Conservation (phyloP, 2,888 invertebrate species). For the Abrostola tripartita region DNA sequence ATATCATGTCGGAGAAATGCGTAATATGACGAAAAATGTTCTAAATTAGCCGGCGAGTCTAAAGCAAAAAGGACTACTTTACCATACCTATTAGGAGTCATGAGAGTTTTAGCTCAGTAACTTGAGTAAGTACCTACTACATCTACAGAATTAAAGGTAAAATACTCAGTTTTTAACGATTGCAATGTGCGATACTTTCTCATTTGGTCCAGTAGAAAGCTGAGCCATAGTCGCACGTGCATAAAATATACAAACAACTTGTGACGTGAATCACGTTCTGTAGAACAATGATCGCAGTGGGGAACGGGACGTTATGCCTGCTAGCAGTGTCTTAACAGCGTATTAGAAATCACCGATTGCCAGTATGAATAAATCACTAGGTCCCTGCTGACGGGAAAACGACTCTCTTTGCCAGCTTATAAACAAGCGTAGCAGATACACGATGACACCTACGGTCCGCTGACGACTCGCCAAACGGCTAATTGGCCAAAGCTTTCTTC, state of each 20-base stretch:
- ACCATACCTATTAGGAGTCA: not conserved
- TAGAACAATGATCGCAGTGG: conserved; percentile 34
- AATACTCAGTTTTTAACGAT: conserved; percentile 34
- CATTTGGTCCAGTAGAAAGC: conserved; percentile 62
- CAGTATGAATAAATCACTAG: conserved; percentile 72
- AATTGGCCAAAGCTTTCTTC: conserved; percentile 65
- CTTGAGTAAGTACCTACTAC: not conserved
- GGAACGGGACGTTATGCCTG: conserved; percentile 23
- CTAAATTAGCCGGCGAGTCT: conserved; percentile 2
- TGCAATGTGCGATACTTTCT: conserved; percentile 48
- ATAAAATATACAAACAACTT: conserved; percentile 53
- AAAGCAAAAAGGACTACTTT: conserved; percentile 7
- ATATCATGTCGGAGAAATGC: conserved; percentile 31
- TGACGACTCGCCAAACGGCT: conserved; percentile 66
- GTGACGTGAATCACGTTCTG: conserved; percentile 39
- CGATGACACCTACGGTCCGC: conserved; percentile 62
- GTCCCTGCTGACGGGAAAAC: conserved; percentile 73
- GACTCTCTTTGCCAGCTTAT: conserved; percentile 71
- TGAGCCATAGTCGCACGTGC: conserved; percentile 60
- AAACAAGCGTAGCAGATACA: conserved; percentile 70
- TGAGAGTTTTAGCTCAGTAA: too few species aligned
- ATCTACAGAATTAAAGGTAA: conserved; percentile 14
- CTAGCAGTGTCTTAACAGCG: conserved; percentile 25
- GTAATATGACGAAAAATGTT: conserved; percentile 34
- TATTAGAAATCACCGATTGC: conserved; percentile 72